Percentiles rank a stretch among this genome's conserved stretches.
Conservation (phyloP, 1,140 invertebrate species). For the Parapsyche elsis region DNA sequence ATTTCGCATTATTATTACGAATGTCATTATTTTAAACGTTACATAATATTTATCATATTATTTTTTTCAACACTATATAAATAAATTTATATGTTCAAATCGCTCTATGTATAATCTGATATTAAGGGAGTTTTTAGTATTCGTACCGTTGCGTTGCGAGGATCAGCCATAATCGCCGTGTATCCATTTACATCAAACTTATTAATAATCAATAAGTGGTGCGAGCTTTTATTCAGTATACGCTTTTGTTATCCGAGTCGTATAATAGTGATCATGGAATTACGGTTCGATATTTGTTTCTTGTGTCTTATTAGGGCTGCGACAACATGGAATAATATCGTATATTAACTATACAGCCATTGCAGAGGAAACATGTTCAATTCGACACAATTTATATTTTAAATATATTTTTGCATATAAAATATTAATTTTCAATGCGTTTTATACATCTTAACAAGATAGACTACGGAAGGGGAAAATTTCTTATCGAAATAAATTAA, state of each 20-base stretch:
- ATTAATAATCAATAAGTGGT: conserved; percentile 44
- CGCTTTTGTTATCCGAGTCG: conserved; percentile 1
- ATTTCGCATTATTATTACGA: conserved; percentile 14
- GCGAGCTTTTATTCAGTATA: conserved; percentile 5
- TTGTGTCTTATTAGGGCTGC: conserved; percentile 42
- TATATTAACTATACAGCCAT: conserved; percentile 32
- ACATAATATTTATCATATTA: not conserved
- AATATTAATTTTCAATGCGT: not conserved
- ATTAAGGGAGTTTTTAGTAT: not conserved
- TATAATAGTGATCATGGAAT: conserved; percentile 25
- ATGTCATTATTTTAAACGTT: conserved; percentile 8
- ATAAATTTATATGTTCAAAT: no score
- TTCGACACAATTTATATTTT: not conserved
- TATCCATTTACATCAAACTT: conserved; percentile 36
- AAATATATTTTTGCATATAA: not conserved
- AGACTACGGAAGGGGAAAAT: not conserved
- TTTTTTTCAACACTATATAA: no score
- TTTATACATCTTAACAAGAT: no score
- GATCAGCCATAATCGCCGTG: conserved; percentile 31
- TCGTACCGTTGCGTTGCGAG: not conserved
- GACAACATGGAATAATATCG: conserved; percentile 40
- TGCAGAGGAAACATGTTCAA: conserved; percentile 3
- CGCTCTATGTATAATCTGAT: no score
- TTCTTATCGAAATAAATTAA: not conserved
- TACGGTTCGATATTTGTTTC: conserved; percentile 37